Percentiles rank a stretch among this genome's conserved stretches.
phyloP scores from a whole-genome alignment of 2,888 invertebrate species.

The Beris morrisii region DNA sequence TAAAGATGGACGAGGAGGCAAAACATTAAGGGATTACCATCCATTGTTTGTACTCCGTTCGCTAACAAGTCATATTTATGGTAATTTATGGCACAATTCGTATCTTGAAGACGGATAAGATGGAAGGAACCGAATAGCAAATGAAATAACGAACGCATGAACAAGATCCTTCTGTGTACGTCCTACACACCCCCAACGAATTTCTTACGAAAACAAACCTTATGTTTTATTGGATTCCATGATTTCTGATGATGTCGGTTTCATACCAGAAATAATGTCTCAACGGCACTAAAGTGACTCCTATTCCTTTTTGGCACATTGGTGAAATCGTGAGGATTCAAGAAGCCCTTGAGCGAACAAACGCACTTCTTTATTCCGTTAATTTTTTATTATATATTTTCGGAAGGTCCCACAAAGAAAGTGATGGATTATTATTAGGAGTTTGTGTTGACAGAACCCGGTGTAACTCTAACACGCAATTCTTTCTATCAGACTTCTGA shows the following conservation, averaged over 20 bases:
- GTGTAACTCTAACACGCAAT: conserved; percentile 35
- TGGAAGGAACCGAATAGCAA: conserved; percentile 14
- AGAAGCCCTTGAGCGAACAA: conserved; percentile 1
- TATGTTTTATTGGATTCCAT: conserved; percentile 19
- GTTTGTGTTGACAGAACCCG: conserved; percentile 37
- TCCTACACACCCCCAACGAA: background rate
- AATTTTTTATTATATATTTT: background rate
- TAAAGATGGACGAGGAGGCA: background rate
- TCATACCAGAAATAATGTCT: no score
- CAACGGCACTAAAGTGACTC: no score
- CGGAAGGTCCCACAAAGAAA: conserved; percentile 20
- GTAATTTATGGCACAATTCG: conserved; percentile 36
- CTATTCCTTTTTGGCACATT: no score
- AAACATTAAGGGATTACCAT: conserved; percentile 33
- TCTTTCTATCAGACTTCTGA: conserved; percentile 3
- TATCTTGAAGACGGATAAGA: conserved; percentile 18
- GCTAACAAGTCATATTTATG: conserved; percentile 39
- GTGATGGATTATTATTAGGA: conserved; percentile 40
- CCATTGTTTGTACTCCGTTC: conserved; percentile 37
- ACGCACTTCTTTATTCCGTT: conserved; percentile 8
- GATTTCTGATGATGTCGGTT: conserved; percentile 12
- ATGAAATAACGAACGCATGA: conserved; percentile 16
- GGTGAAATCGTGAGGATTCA: background rate
- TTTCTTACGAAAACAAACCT: background rate
- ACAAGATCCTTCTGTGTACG: conserved; percentile 19